phyloP scores from a whole-genome alignment of 2,113 vertebrate species.

The Lampris incognitus region DNA sequence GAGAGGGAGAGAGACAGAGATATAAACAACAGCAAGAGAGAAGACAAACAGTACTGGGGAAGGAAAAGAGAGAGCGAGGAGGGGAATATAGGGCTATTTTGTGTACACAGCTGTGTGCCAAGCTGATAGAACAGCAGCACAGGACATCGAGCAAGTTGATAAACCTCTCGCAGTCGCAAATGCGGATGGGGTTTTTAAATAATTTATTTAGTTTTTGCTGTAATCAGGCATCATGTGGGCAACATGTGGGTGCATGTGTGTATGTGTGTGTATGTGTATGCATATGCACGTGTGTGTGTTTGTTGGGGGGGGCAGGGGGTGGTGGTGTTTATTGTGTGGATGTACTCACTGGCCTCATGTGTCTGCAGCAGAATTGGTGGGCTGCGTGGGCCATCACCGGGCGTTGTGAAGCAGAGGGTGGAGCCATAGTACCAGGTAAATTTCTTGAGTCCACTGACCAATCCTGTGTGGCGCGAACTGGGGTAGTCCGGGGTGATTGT shows the following conservation, averaged over 20 bases:
- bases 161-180: background rate
- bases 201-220: no score
- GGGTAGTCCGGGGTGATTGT: constrained; percentile 95
- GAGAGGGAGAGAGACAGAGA: constrained; percentile 30
- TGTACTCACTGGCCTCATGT: constrained; percentile 92
- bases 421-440: constrained; percentile 90
- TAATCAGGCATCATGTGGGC: no score
- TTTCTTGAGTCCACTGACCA: constrained; percentile 88
- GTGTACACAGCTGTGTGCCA: constrained; percentile 46
- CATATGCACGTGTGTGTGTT: background rate
- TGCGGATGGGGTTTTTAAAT: no score
- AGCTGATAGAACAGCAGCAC: constrained; percentile 45
- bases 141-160: constrained; percentile 33
- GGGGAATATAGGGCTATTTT: background rate
- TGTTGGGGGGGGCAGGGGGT: background rate
- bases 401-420: constrained; percentile 94
- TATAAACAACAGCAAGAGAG: constrained; percentile 1
- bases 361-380: constrained; percentile 86
- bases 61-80: background rate
- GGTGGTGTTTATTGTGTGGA: background rate
- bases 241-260: background rate
- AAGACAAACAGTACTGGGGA: no score
- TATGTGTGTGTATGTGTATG: background rate
- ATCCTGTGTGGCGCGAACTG: constrained; percentile 86
- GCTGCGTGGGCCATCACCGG: constrained; percentile 91